phyloP scores from a whole-genome alignment of 2,113 vertebrate genomes.

The Colossoma macropomum region DNA sequence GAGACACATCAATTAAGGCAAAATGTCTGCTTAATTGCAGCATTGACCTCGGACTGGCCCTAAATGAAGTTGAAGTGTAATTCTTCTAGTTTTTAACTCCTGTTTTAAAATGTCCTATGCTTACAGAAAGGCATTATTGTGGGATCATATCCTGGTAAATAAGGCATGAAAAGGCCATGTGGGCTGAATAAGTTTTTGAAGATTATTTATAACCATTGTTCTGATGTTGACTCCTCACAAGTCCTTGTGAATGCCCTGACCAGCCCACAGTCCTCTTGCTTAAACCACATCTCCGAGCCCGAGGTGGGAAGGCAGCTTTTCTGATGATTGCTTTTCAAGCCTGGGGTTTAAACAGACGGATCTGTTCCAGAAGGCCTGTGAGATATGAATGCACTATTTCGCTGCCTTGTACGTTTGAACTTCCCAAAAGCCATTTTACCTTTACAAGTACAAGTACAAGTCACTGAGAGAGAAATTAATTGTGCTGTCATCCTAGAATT shows the following conservation, averaged over 20 bases:
- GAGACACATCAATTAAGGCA: constrained; percentile 7
- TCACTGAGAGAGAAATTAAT: constrained; percentile 9
- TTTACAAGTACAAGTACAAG: constrained; percentile 3
- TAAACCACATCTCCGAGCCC: constrained; percentile 14
- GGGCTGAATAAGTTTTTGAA: constrained; percentile 10
- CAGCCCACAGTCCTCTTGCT: neutral
- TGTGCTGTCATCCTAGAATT: neutral
- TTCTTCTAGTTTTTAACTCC: neutral
- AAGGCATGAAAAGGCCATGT: neutral
- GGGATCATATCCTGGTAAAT: neutral
- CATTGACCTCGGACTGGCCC: neutral
- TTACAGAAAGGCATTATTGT: neutral
- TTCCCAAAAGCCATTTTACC: constrained; percentile 13
- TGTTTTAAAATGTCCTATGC: neutral
- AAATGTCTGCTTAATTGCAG: neutral
- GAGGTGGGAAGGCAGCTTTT: neutral
- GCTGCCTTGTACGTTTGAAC: constrained; percentile 2
- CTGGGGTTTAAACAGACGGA: constrained; percentile 39
- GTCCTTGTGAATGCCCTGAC: constrained; percentile 1
- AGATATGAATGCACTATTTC: constrained; percentile 41
- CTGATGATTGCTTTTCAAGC: constrained; percentile 38
- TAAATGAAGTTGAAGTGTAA: neutral
- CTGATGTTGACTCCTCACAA: constrained; percentile 5
- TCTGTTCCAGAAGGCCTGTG: constrained; percentile 27
- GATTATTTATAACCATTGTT: constrained; percentile 4